These are phyloP conservation scores for Scaptodrosophila latifasciaeformis DNA, from an alignment of 2,888 invertebrate species.

Conservation along the genomic window DNA sequence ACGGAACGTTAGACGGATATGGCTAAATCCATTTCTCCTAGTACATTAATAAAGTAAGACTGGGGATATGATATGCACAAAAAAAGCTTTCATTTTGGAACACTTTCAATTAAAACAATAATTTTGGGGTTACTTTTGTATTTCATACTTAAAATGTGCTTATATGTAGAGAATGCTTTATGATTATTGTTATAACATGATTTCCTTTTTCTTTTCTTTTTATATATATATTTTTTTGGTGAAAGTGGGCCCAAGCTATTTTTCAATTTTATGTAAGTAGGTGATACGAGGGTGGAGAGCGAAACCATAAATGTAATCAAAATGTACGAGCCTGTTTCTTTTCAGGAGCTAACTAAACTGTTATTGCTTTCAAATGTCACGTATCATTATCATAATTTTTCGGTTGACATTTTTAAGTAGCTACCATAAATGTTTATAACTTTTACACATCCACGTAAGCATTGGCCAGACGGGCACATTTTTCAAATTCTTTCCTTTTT, in stretches of 20 bases:
- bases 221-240: background rate
- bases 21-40: no score
- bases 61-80: no score
- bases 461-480: background rate
- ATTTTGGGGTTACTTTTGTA: no score
- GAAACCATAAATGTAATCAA: slow-evolving; percentile 44
- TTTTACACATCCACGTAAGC: slow-evolving; percentile 34
- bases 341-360: slow-evolving; percentile 59
- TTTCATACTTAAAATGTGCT: background rate
- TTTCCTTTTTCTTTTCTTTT: background rate
- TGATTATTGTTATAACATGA: slow-evolving; percentile 53
- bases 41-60: no score
- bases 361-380: slow-evolving; percentile 69
- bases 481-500: background rate
- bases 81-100: no score
- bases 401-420: slow-evolving; percentile 67
- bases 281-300: background rate
- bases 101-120: no score
- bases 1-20: no score
- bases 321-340: slow-evolving; percentile 40
- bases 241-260: slow-evolving; percentile 34
- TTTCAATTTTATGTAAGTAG: slow-evolving; percentile 53
- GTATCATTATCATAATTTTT: slow-evolving; percentile 68
- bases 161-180: no score
- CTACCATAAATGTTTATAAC: slow-evolving; percentile 69